Evolutionary conservation across 2,797 vertebrate genomes (phyloP), one percentile per base, ranked within the genome.

Genomic region (Rhabdomys pumilio): DNA sequence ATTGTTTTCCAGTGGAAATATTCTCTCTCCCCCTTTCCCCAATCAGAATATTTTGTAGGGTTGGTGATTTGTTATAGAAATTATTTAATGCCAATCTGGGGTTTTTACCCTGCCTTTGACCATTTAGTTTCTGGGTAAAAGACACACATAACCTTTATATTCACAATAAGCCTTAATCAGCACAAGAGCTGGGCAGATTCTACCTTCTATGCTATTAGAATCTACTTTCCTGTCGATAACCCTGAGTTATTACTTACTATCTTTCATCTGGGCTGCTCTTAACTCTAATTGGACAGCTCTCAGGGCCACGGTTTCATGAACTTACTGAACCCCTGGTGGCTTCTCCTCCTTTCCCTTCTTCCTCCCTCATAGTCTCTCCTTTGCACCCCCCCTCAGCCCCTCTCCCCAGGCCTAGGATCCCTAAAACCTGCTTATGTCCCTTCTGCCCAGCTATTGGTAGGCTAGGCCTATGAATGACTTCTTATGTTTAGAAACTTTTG

Each of bases 1-100:
- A 76, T 91, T 77, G 19, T 83, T 96, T 94, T 31, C 11, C 34
- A 57, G 38, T 61, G 67, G 63, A 61, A 96, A 3, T 13, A 50
- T 53, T 19, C 7, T 57, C 10, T 19, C 12, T 15, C 24, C 5
- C 15, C 38, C 50, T 9, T 4, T 3, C 9, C 5, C 3, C 53
- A 5, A 14, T 34, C 34, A 13, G 50, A 69, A 34, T 2, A 14
- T 34, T 93, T 57, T 47, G 55, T 81, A 65, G 65, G 22, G 38
- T 84, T 82, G 15, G 24, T 47, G 47, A 84, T 72, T 38, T 4
- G 17, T 72, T 72, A n/a, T 38, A 72, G 67, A 38, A 72, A n/a
- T 38, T 20, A n/a, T 72, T 38, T 72, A n/a, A 72, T 72, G 17
- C 67, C 67, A 72, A 72, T n/a, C 67, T 15, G 6, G 34, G 67